Base-by-base conservation (phyloP, 2,888 invertebrate species). In the Trisateles emortualis region DNA sequence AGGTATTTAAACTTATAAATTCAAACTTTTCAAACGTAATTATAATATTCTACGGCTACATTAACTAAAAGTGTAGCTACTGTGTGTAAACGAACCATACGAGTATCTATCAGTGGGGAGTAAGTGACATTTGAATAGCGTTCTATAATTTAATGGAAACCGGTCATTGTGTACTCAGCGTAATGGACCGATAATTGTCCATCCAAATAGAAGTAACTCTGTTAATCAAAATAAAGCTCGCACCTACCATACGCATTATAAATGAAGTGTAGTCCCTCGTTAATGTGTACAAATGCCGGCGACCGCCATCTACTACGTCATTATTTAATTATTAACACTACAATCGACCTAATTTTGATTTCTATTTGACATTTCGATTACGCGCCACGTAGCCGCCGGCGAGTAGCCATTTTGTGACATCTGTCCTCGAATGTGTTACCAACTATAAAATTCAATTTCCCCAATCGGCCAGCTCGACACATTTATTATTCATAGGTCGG, bases 381-480 rank as follows among this genome's bases (percentile, higher is more conserved):
- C 84, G 81, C 80, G 77, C 76, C 81, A 78, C 80, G 79, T 82
- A 81, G 87, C 88, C 88, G 83, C 78, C 80, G 87, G 87, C 88
- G 76, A 74, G 81, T 84, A 77, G 84, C 84, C 86, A 90, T 90
- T 90, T 88, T 90, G 87, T 89, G 90, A 92, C 92, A 92, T 92
- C 92, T 92, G 92, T 92, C 90, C 87, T 88, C 85, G 78, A 85
- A 87, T 91, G 91, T 91, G 91, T 90, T 91, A 84, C 88, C 81
- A 91, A 87, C 90, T 92, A 92, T 91, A 92, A 92, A 92, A 92
- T 92, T 92, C 92, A 92, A 92, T 92, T 92, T 92, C 91, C 92
- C 89, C 91, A 90, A 92, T 90, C 90, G 92, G 89, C 87, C 79
- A 85, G 85, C 87, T 83, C 88, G 87, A 80, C 87, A 86, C 90